Evolutionary conservation across 2,113 vertebrate species (phyloP), one percentile per base, ranked within the genome.

Genomic region (Bothrops jararaca): DNA sequence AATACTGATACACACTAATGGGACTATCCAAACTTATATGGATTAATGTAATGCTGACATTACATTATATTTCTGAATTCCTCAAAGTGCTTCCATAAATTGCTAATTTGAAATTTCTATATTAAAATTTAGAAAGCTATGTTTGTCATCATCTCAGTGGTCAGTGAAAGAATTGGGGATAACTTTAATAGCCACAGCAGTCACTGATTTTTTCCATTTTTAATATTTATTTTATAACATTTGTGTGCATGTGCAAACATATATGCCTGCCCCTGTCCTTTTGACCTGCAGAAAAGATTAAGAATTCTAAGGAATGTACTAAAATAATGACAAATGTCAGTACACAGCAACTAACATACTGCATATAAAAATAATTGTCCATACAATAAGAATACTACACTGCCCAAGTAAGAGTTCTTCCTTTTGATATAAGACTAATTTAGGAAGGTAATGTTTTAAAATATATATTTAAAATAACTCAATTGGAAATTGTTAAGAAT

Each of bases 121-220:
- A 92, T 89, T 95, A 92, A 26, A 93, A 92, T 94, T 95, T 94
- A 89, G 93, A 91, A 94, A 89, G 86, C 90, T 90, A 20, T 94
- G 90, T 94, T 96, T 95, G 85, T 94, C 56, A 94, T 80, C 54
- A 13, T 91, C 85, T 96, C 95, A 96, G 88, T 90, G 95, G 91
- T 93, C 50, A 88, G 0, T 56, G 89, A 34, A 90, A 90, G 60
- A 64, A 92, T 92, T 94, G 69, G 0, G 5, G 52, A 94, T 92
- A 87, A 91, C 48, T 92, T 90, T 93, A 93, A 95, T 93, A 96
- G 93, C 48, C 91, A 42, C 94, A 96, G 92, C 92, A 50, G 88
- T 93, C 94, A 93, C 91, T 64, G 64, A 86, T 94, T 96, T 94
- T 91, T 94, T 0, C 4, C 5, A 53, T 42, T 1, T 93, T 93